Evolutionary conservation across 2,113 vertebrate species (phyloP), one percentile per base, ranked within the genome.

Genomic region (Alectura lathami): DNA sequence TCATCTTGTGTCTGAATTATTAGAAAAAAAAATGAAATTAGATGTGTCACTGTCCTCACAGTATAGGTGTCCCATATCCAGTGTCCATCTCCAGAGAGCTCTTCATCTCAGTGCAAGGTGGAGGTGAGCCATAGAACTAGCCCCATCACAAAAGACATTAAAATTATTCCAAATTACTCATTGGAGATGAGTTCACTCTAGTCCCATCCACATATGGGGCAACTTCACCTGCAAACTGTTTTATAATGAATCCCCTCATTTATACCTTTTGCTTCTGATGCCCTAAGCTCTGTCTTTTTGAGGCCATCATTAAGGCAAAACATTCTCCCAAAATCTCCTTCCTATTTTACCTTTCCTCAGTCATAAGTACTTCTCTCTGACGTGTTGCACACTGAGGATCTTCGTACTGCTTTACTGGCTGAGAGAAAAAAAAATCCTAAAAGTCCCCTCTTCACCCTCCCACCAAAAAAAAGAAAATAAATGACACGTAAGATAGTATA

Each of bases 81-180:
- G 24, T 23, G 24, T 18, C 29, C 30, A 6, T 48, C 40, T 40
- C 22, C 54, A 57, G 40, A 84, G 30, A 43, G 30, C 11, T 48
- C 12, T 21, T 70, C 22, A 5, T 13, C 20, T 48, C 0, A 0
- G 4, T 50, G 9, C 11, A 29, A 30, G 36, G 8, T 16, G 4
- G 14, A 70, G 2, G 10, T 13, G 8, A 93, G 26, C 11, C 14
- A 24, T 22, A 30, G 54, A 26, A 83, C 11, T 38, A 43, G n/a
- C 4, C 11, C 14, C 30, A 45, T 8, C 50, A 66, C 30, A 21
- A 57, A 56, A 57, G 18, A 57, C 32, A 34, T 34, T 50, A 32
- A 63, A 51, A 24, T 62, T 1, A 0, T n/a, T n/a, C n/a, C n/a
- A n/a, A n/a, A n/a, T n/a, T n/a, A n/a, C n/a, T n/a, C n/a, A n/a